Percentiles rank a stretch among this genome's conserved stretches.
These are phyloP conservation scores for Anolis carolinensis DNA, from an alignment of 2,113 vertebrate species.

Conservation along the genomic window DNA sequence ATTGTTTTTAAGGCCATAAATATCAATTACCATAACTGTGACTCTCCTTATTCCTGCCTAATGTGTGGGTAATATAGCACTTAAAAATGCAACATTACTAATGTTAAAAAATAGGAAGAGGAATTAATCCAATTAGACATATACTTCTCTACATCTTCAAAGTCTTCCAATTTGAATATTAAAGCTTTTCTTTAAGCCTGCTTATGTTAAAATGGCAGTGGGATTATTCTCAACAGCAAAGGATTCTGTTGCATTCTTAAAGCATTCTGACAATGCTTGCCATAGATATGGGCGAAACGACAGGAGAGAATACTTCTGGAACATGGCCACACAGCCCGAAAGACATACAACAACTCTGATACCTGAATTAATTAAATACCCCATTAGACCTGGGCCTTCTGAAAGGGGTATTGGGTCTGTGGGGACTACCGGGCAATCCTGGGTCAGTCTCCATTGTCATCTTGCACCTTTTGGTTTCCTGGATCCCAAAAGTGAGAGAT, in stretches of 20 bases:
- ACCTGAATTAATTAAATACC: too few species aligned
- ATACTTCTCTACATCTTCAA: constrained; percentile 53
- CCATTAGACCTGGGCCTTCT: too few species aligned
- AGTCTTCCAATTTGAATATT: constrained; percentile 53
- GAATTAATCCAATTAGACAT: constrained; percentile 61
- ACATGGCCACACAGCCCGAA: too few species aligned
- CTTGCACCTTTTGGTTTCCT: too few species aligned
- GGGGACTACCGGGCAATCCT: too few species aligned
- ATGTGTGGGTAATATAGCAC: constrained; percentile 37
- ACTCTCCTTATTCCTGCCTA: constrained; percentile 23
- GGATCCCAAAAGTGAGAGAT: too few species aligned
- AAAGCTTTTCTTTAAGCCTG: constrained; percentile 42
- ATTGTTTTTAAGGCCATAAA: constrained; percentile 40
- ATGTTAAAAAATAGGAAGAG: constrained; percentile 43
- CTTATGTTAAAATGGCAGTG: constrained; percentile 50
- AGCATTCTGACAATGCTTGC: not conserved
- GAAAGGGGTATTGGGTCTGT: too few species aligned
- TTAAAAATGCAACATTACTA: constrained; percentile 35
- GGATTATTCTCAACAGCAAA: constrained; percentile 42
- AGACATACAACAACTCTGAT: too few species aligned
- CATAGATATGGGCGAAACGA: too few species aligned
- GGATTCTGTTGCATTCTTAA: constrained; percentile 45
- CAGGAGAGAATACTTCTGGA: too few species aligned
- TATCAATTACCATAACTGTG: constrained; percentile 44
- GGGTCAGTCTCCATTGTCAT: too few species aligned